Base-by-base conservation (phyloP, 2,888 invertebrate genomes). In the Drosophila percnosoma region DNA sequence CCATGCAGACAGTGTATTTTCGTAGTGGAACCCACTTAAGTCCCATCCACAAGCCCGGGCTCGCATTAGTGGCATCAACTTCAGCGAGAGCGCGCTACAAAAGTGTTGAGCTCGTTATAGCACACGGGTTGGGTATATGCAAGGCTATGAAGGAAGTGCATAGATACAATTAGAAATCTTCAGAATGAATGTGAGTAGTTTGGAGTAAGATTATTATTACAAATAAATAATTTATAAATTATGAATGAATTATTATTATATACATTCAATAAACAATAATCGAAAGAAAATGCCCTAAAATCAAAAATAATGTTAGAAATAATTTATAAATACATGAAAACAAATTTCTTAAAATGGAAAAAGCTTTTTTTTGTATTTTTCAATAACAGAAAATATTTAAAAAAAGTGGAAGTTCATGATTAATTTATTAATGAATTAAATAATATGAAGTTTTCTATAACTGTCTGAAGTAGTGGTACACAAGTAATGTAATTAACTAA, bases 21-120 rank as follows among this genome's bases (percentile, higher is more conserved):
- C 36, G 55, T 36, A 29, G 34, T 54, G 38, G 61, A 58, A 63
- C 54, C 68, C 62, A 68, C 40, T 54, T 67, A 58, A 64, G 31
- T 67, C 38, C 45, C 68, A 71, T 68, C 64, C 65, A 68, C 64
- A 59, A 51, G 49, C 57, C 67, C 71, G 38, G 38, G 4, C 27
- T 2, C 27, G 24, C 45, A 81, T 80, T 74, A 80, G 72, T 51
- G 55, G 68, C 78, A 68, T 63, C 54, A 64, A 61, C 58, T 63
- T 34, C 36, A 45, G 36, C 40, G 33, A 31, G 45, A 34, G 57
- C 48, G 21, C 33, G 38, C 45, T 34, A 42, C 42, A 54, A 60
- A 60, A 62, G 77, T 63, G 75, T 67, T 61, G 58, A 66, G 51
- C 59, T 78, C 58, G 65, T 78, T 73, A 68, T 33, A 31, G 42